Base-by-base conservation (phyloP, 2,113 vertebrate genomes). In the Galeopterus variegatus region DNA sequence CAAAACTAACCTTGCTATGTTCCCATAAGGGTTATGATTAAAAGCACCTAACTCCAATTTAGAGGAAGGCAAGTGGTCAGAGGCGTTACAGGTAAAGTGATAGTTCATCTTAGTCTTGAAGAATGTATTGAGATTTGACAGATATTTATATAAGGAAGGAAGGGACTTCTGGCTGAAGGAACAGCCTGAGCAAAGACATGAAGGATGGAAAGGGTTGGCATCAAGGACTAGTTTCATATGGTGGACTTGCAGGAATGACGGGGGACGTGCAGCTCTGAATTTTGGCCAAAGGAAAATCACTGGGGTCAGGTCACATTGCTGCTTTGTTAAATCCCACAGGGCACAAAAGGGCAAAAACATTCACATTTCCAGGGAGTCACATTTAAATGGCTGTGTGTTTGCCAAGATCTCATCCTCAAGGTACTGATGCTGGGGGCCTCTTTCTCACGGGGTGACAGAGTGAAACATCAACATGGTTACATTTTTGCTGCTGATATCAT, bases 261-360 rank as follows among this genome's bases (percentile, higher is more conserved):
- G 77, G 83, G 85, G 82, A 81, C 81, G 75, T 62, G 31, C 83
- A 94, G 70, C n/a, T 33, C 83, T 95, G 86, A 86, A 90, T 45
- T 93, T 62, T 36, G 50, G 64, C 88, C 88, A 50, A 69, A 52
- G 85, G 90, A 88, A 96, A 95, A 77, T 64, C 84, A 90, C 80
- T n/a, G 11, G 79, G 69, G 96, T 94, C 88, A 48, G 36, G 70
- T 56, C 86, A 91, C 82, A 83, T 21, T 21, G 36, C 89, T 82
- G 45, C 76, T 90, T 91, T 72, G 86, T 93, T 76, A 67, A 86
- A 50, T 75, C 70, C 70, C 65, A 81, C 5, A 60, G 70, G 33
- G 54, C 64, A 70, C 82, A 33, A 81, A 88, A 80, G 18, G 62
- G 28, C 85, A 76, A 73, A 69, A 73, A 33, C 19, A n/a, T 33